Base-by-base conservation (phyloP, 2,797 vertebrate genomes). In the Meda fulgida region DNA sequence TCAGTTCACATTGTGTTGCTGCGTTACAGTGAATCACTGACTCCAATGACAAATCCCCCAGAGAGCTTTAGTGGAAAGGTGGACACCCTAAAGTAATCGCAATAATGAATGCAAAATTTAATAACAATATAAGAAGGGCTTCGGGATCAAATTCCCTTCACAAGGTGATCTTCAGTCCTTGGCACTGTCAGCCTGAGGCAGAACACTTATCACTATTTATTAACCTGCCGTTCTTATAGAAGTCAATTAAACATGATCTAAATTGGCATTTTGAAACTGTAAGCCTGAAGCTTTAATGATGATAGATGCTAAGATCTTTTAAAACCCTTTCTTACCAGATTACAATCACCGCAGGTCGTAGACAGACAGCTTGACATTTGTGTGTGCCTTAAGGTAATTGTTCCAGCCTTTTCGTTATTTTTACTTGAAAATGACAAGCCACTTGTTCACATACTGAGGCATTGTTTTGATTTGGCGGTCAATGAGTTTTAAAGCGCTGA, bases 141-240 rank as follows among this genome's bases (percentile, higher is more conserved):
- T 4, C 1, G 26, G 65, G 75, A 78, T 84, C 73, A 77, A 60
- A 78, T 40, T 43, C 34, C n/a, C 82, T 31, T 67, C 43, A 34
- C 11, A 58, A 55, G 65, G 75, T 55, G 73, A 80, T 84, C 51
- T 38, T 69, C 23, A 48, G 38, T 73, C 63, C 78, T 21, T 6
- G 60, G 29, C 69, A 67, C 14, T 55, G 60, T 83, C 26, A 73
- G 16, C 78, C 66, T 31, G 9, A 66, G 82, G 53, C 40, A 1
- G 46, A 60, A 40, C 60, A 43, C 63, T 77, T 69, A 84, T 78
- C 75, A 69, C 65, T 78, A 70, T 84, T 84, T 84, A 78, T 84
- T 78, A 84, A 84, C 83, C 83, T 78, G 83, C 51, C 21, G 26
- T 31, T 16, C 75, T 84, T 84, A 70, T n/a, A 70, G 51, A 55